Evolutionary conservation across 2,797 vertebrate species (phyloP), one percentile per base, ranked within the genome.

Genomic region (Anguilla pacifica): DNA sequence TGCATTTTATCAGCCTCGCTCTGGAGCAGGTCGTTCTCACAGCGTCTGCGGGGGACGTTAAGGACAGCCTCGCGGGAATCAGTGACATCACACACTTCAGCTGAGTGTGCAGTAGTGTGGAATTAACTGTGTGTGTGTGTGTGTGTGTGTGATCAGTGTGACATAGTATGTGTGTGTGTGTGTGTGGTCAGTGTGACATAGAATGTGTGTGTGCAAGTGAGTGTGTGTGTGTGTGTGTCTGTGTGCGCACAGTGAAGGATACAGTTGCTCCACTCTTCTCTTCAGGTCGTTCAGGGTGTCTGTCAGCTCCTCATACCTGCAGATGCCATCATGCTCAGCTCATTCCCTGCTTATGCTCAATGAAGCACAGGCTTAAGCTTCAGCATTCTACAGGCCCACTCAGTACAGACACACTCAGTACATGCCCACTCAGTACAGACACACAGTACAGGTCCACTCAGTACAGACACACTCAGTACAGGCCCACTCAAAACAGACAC

Each of bases 1-100:
- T 51, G 77, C n/a, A 90, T 92, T 88, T 89, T 86, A 53, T 90
- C 72, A 39, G 74, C 53, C 79, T 93, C 92, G 25, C 86, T 89
- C 72, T 91, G 91, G 43, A 94, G 92, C 87, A 88, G 89, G 67
- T 90, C 89, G 61, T 93, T 92, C 53, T 93, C 91, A 86, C 77
- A 86, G 57, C 91, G 89, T 72, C 93, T 94, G 88, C 81, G 70
- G 84, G 86, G 9, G n/a, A 17, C 31, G 17, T 77, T 35, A 77
- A 77, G 70, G 70, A 70, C 4, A 70, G 67, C 7, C 11, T 67
- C 25, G 3, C 59, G 25, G 59, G 59, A 19, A 25, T 22, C 59
- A 64, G 11, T 0, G 59, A 64, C 3, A 22, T 64, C 61, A 35
- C 5, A 61, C n/a, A 22, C 3, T 25, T 49, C 25, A 64, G 31